phyloP scores from a whole-genome alignment of 1,140 invertebrate genomes.

The Brachionus calyciflorus region DNA sequence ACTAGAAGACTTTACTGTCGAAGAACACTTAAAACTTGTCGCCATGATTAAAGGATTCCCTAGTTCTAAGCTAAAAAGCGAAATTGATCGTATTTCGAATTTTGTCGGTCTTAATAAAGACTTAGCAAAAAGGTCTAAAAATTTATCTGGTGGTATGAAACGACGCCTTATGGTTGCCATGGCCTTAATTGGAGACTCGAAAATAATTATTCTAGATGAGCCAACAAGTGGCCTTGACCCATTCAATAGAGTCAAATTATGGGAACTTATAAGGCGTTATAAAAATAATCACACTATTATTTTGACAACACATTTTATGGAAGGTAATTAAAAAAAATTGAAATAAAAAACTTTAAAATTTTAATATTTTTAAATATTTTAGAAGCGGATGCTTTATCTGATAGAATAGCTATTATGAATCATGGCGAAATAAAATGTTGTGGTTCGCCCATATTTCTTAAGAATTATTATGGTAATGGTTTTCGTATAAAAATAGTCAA shows the following conservation, averaged over 20 bases:
- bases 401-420: constrained; percentile 62
- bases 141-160: constrained; percentile 65
- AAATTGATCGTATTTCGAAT: constrained; percentile 62
- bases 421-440: constrained; percentile 35
- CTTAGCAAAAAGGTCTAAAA: constrained; percentile 67
- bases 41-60: constrained; percentile 69
- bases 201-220: constrained; percentile 63
- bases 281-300: constrained; percentile 45
- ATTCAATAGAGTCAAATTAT: constrained; percentile 78
- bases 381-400: constrained; percentile 88
- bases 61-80: constrained; percentile 62
- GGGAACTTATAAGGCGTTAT: constrained; percentile 67
- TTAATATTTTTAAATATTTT: not conserved
- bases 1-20: constrained; percentile 83
- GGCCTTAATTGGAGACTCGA: constrained; percentile 62
- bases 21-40: constrained; percentile 84
- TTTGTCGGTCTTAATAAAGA: constrained; percentile 67
- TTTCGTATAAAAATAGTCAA: constrained; percentile 44
- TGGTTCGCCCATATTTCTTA: constrained; percentile 41
- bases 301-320: constrained; percentile 50
- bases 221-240: constrained; percentile 94
- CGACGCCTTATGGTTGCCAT: constrained; percentile 62
- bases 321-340: constrained; percentile 61
- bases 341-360: not conserved
- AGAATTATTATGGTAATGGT: constrained; percentile 23